Evolutionary conservation across 2,113 vertebrate species (phyloP), one percentile per base, ranked within the genome.

Genomic region (Phalacrocorax brasilianus): DNA sequence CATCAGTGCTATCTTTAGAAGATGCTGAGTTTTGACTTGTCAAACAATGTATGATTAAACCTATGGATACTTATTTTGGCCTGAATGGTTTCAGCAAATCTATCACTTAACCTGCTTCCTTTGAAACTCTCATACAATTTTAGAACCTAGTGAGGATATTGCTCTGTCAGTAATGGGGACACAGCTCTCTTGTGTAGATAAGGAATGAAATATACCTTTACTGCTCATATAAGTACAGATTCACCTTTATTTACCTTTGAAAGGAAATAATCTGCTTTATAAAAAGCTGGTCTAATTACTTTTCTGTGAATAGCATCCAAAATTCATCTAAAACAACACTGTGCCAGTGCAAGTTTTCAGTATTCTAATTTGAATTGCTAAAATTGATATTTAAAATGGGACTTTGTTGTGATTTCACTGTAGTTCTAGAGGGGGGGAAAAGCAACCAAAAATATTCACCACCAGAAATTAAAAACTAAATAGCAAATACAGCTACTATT

Each of bases 341-440:
- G 74, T 91, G 17, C 68, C 56, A 62, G 19, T 47, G 35, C 55
- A 89, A 95, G 65, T 42, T 79, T 78, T 91, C 68, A 28, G 11
- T 83, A 49, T 88, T 59, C 89, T 95, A 84, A 96, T 96, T 95
- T 80, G 92, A 95, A 89, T 93, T 84, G 80, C 63, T 83, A 90
- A 81, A 90, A 72, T 65, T 80, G 49, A 14, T 95, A 89, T 90
- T 97, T 93, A 70, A 89, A 75, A 62, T 30, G 11, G 52, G 72
- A 12, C 44, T 84, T 55, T 47, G 22, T 47, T 65, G 30, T 40
- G 33, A 44, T 83, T 92, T n/a, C 32, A 6, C 23, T 77, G 28
- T 52, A 50, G 45, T 27, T 14, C 21, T 74, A 11, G 15, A 5
- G 18, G 20, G 30, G 14, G 18, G 20, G 33, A 14, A 13, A 8